Evolutionary conservation across 2,113 vertebrate genomes (phyloP), one percentile per base, ranked within the genome.

Genomic region (Sialia sialis): DNA sequence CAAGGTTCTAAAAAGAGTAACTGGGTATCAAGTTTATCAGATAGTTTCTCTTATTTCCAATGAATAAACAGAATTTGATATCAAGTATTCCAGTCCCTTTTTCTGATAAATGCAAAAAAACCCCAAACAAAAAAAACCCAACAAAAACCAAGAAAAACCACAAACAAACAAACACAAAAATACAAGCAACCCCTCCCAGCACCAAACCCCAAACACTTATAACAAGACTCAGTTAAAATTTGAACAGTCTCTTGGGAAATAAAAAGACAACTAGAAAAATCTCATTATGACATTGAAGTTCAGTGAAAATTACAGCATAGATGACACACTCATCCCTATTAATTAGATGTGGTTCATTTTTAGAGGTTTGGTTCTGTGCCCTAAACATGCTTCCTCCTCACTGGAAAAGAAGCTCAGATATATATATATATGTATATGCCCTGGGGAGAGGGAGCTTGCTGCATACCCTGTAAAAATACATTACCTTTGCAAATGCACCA

Each of bases 171-270:
- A 32, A 13, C 7, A 58, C 5, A 58, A 58, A 39, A 20, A 6
- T 5, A 11, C 22, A 55, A 55, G 30, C 7, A 56, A 18, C 14
- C 4, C 3, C 2, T 4, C 2, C 5, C 15, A 19, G 4, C n/a
- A 39, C 16, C 52, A 52, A 41, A 8, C 2, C 2, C 22, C 15
- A 32, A 60, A 48, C 10, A 11, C 10, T 32, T 38, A 30, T 26
- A 38, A 58, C 49, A 54, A 66, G 52, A 55, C 34, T 74, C 36
- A 59, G 32, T 58, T 25, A 89, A 95, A 93, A 91, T 18, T 73
- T 58, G 23, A 84, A 20, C 6, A 84, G 30, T 9, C 8, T 26
- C 11, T 27, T 66, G 63, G 30, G 11, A 62, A 49, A 34, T 23
- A 46, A 25, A 79, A 70, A 41, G 10, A 23, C 2, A 74, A 44